Evolutionary conservation across 2,797 vertebrate species (phyloP), one percentile per base, ranked within the genome.

Genomic region (Siniperca scherzeri): DNA sequence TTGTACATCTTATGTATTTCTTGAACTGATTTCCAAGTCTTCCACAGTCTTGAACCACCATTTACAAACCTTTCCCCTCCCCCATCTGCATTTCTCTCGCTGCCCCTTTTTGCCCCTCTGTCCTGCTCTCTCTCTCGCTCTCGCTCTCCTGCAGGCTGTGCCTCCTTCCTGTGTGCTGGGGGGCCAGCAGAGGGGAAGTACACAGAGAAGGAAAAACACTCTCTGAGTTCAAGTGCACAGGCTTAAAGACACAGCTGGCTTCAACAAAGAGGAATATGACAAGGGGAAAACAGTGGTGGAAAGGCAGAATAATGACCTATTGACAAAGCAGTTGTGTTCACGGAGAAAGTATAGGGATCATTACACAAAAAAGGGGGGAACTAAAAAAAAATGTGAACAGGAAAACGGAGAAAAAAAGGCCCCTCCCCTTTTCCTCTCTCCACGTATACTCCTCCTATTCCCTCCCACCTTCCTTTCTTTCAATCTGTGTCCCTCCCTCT

Each of bases 161-260:
- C 92, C 86, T 93, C 90, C 93, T 95, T 94, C 92, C 93, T 94
- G 94, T 93, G 89, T 93, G 90, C 90, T 93, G 92, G 91, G 93
- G 94, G 94, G 92, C 93, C 94, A 90, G 88, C 86, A 12, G 90
- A 93, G 91, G 94, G 94, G 92, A 94, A 94, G 93, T 93, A 91
- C 89, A 89, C 81, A 22, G 88, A 91, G 90, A 89, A 91, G 93
- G 90, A 94, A 94, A 93, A 92, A 88, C 93, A 85, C 85, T 92
- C 90, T 90, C 87, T 38, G 91, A 92, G 93, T 94, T 95, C 94
- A 95, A 95, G 94, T 95, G 93, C 94, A 92, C 71, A 0, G 81
- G 85, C 91, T 94, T 94, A 92, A 94, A 94, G 93, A 93, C 91
- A 91, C 91, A 93, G 92, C 92, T 93, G 92, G 87, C 85, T 88